phyloP scores from a whole-genome alignment of 2,888 invertebrate genomes.

The Drepanosiphum platanoidis region DNA sequence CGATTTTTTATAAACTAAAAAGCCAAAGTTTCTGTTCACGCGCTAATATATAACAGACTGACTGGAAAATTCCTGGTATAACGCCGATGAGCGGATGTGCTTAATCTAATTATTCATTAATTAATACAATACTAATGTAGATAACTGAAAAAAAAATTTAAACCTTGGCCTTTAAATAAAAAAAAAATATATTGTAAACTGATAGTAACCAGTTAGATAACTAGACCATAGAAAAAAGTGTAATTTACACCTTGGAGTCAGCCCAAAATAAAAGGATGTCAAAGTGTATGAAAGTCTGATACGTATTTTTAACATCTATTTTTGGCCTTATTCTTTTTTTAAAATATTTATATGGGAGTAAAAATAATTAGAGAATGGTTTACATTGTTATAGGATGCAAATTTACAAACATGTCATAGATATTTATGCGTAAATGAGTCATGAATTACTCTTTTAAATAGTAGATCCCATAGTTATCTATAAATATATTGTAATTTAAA shows the following conservation, averaged over 20 bases:
- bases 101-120: neutral
- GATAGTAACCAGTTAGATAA: conserved; percentile 9
- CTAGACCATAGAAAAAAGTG: conserved; percentile 25
- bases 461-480: too few relatives aligned
- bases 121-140: too few relatives aligned
- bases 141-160: neutral
- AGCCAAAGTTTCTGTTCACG: neutral
- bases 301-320: conserved; percentile 50
- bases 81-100: neutral
- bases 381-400: neutral
- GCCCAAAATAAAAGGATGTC: conserved; percentile 54
- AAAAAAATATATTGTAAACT: neutral
- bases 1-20: neutral
- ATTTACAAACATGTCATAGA: neutral
- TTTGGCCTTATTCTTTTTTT: conserved; percentile 60
- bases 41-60: neutral
- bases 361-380: conserved; percentile 41
- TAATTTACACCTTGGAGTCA: conserved; percentile 56
- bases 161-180: neutral
- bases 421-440: neutral
- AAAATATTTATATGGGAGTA: conserved; percentile 25
- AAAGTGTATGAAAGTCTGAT: conserved; percentile 46
- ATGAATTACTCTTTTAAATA: neutral
- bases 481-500: too few relatives aligned
- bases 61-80: conserved; percentile 2